Percentiles rank a stretch among this genome's conserved stretches.
Conservation (phyloP, 2,888 invertebrate species). For the Caenorhabditis angaria region DNA sequence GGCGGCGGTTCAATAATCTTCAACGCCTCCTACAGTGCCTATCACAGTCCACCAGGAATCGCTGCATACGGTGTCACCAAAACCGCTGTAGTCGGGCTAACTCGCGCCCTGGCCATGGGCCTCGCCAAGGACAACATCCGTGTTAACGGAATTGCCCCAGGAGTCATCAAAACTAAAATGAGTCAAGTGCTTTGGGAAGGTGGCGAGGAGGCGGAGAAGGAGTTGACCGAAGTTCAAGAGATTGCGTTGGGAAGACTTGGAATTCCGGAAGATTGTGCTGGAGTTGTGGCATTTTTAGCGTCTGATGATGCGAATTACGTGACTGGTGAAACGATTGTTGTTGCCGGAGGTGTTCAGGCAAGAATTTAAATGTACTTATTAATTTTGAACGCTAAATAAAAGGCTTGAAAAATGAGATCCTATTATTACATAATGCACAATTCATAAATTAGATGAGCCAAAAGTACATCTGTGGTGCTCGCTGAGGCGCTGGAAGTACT, state of each 20-base stretch:
- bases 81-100: conserved; percentile 87
- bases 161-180: conserved; percentile 89
- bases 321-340: conserved; percentile 86
- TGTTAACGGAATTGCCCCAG: conserved; percentile 92
- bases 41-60: conserved; percentile 76
- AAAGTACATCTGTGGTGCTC: conserved; percentile 27
- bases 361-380: conserved; percentile 76
- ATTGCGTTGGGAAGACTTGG: conserved; percentile 59
- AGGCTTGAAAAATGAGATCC: conserved; percentile 8
- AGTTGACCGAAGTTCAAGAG: conserved; percentile 34
- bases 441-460: conserved; percentile 27
- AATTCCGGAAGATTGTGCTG: conserved; percentile 78
- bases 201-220: conserved; percentile 42
- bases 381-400: too few species aligned
- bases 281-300: conserved; percentile 82
- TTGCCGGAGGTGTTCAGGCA: conserved; percentile 82
- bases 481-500: conserved; percentile 10
- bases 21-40: conserved; percentile 35
- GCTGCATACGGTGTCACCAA: conserved; percentile 93
- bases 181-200: conserved; percentile 75
- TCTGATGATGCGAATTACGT: conserved; percentile 87
- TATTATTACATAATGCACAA: neutral
- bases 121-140: conserved; percentile 85
- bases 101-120: conserved; percentile 83
- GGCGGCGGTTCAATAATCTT: conserved; percentile 44